Percentiles rank a stretch among this genome's conserved stretches.
Evolutionary conservation across 2,888 invertebrate species (phyloP).

Genomic region (Operophtera brumata): DNA sequence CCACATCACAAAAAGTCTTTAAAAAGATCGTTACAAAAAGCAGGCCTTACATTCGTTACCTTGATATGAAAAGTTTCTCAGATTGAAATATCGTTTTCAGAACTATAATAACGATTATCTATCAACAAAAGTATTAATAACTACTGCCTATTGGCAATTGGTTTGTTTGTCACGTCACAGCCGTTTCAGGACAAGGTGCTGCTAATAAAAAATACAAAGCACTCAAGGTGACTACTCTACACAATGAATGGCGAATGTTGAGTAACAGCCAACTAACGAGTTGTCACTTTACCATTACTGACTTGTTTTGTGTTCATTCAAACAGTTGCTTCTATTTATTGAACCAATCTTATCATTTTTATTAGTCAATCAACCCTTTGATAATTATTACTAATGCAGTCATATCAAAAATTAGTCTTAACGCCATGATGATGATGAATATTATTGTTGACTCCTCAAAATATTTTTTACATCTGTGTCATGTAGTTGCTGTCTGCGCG

Average conservation of each 20-base stretch:
- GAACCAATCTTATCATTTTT: background rate
- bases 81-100: background rate
- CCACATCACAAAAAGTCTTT: too few relatives aligned
- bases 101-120: background rate
- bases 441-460: too few relatives aligned
- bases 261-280: conserved; percentile 35
- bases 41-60: background rate
- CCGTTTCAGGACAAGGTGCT: conserved; percentile 49
- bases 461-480: too few relatives aligned
- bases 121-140: background rate
- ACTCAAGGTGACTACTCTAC: conserved; percentile 40
- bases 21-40: too few relatives aligned
- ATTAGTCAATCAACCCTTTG: too few relatives aligned
- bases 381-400: too few relatives aligned
- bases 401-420: too few relatives aligned
- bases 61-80: too few relatives aligned
- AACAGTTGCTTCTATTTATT: background rate
- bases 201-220: conserved; percentile 56
- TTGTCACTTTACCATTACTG: background rate
- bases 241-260: conserved; percentile 44
- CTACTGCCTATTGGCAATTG: conserved; percentile 14
- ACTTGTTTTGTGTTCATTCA: background rate
- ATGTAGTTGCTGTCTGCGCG: too few relatives aligned
- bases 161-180: conserved; percentile 37
- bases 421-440: too few relatives aligned